Conservation (phyloP, 2,888 invertebrate genomes). For the Protonemura montana region DNA sequence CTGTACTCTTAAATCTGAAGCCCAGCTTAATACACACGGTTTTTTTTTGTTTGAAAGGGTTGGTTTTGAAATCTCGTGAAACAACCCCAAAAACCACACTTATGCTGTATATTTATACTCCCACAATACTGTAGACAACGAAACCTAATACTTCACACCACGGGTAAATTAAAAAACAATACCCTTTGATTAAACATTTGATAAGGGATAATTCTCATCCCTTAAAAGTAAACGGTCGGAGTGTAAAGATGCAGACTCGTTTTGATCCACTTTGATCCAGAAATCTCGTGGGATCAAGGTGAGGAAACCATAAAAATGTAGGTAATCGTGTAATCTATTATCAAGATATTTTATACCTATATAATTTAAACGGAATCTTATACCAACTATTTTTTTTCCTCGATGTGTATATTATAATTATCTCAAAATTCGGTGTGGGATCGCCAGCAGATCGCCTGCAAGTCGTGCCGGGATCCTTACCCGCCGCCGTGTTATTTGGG, state of each 20-base stretch:
- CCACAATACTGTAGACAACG: neutral
- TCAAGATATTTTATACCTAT: constrained; percentile 18
- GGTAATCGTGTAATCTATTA: constrained; percentile 35
- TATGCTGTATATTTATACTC: neutral
- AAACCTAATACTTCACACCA: constrained; percentile 21
- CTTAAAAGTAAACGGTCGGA: neutral
- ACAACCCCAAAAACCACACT: neutral
- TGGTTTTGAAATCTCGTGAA: neutral
- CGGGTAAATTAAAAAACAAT: neutral
- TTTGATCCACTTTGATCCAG: constrained; percentile 9
- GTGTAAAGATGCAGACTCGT: neutral
- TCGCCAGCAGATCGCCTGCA: constrained; percentile 17
- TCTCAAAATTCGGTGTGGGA: constrained; percentile 25
- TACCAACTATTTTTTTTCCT: constrained; percentile 15
- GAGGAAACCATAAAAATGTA: constrained; percentile 38
- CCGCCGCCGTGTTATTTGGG: constrained; percentile 19
- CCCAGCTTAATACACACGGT: neutral
- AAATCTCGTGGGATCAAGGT: constrained; percentile 16
- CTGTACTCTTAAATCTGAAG: too few species aligned
- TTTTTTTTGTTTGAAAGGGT: neutral
- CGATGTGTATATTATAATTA: constrained; percentile 23
- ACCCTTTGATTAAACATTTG: constrained; percentile 31
- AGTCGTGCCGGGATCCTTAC: constrained; percentile 35
- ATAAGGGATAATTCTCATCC: constrained; percentile 22
- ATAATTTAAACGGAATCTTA: constrained; percentile 39